These are phyloP conservation scores for Tricholaema leucomelas DNA, from an alignment of 2,113 vertebrate species.

Conservation along the genomic window DNA sequence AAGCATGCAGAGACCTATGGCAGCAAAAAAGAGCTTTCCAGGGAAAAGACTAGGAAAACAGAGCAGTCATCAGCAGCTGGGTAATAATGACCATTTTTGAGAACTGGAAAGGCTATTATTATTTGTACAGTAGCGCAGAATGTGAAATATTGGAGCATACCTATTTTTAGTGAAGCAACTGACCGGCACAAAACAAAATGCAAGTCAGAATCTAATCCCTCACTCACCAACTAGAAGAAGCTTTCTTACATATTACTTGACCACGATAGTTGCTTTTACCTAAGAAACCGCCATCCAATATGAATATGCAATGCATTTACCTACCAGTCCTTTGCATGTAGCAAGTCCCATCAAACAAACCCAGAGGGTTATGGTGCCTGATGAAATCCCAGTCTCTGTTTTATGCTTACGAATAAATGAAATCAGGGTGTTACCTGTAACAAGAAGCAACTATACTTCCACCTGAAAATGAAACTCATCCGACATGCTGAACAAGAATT, in stretches of 20 bases:
- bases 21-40: conserved; percentile 6
- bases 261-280: neutral
- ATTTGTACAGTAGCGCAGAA: neutral
- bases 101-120: neutral
- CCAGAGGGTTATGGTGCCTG: neutral
- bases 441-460: neutral
- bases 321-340: neutral
- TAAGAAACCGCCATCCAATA: neutral
- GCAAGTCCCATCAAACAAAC: neutral
- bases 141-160: neutral
- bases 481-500: neutral
- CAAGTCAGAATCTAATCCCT: neutral
- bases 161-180: neutral
- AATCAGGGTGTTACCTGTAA: neutral
- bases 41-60: neutral
- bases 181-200: neutral
- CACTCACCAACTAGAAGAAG: neutral
- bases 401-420: neutral
- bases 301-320: neutral
- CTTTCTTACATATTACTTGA: neutral
- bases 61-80: neutral
- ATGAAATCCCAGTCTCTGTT: neutral
- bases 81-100: conserved; percentile 32
- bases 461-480: neutral
- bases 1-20: conserved; percentile 9